Base-by-base conservation (phyloP, 2,888 invertebrate genomes). In the Arrhopalites spinosus region DNA sequence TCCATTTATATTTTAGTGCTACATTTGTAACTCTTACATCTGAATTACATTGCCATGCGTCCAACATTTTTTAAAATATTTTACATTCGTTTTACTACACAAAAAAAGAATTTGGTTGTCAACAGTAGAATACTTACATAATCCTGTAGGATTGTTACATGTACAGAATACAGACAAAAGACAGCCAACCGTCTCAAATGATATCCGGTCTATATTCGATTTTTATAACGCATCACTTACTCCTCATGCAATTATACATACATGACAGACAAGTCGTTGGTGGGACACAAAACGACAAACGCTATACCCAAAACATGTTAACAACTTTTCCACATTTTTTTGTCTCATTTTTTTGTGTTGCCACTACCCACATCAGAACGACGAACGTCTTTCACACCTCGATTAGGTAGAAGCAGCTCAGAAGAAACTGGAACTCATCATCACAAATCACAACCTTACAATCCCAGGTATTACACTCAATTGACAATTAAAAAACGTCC, bases 361-460 rank as follows among this genome's bases (percentile, higher is more conserved):
- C n/a, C n/a, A n/a, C n/a, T n/a, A n/a, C n/a, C n/a, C n/a, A n/a
- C n/a, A n/a, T n/a, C n/a, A 72, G 71, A 56, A 59, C 61, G 71
- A 8, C 71, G 71, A 72, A 72, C 71, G 29, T 53, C 36, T 7
- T 69, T 69, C 68, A 69, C 71, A 61, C 71, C 71, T 43, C 71
- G 71, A 30, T 72, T 72, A 45, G 71, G 71, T 43, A 20, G 71
- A 30, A 71, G 70, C 27, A 30, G 45, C 27, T 43, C 71, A 63
- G 56, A 56, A 27, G 63, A 61, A 45, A 25, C 23, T n/a, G 43
- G 11, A 67, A 56, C 56, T 47, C 47, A 23, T n/a, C 36, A 72
- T 23, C 61, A 72, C 23, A 61, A 61, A 47, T 59, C 61, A 13
- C 71, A 72, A 63, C 71, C 71, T 45, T 72, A 25, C 36, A 61